Evolutionary conservation across 2,888 invertebrate species (phyloP).

Genomic region (Meteorus colon): DNA sequence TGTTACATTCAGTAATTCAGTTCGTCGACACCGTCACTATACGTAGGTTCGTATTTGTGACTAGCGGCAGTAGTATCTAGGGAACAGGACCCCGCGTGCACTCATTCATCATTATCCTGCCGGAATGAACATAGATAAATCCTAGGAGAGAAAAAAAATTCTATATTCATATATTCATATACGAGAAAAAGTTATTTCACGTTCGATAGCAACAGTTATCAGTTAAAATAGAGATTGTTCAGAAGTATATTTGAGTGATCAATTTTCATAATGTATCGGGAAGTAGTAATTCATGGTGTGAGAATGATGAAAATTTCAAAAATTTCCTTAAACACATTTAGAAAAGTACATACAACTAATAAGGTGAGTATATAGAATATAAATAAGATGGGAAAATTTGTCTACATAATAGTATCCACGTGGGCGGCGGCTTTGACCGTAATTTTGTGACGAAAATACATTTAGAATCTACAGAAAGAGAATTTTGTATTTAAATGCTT

Average conservation of each 20-base stretch:
- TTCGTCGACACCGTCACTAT: background rate
- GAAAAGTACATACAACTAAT: conserved; percentile 58
- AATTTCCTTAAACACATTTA: conserved; percentile 53
- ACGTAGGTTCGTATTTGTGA: background rate
- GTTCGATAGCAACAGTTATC: background rate
- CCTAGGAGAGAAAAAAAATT: background rate
- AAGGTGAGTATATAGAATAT: conserved; percentile 53
- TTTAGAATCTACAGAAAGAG: background rate
- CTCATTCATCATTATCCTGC: too few relatives aligned
- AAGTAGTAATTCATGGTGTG: conserved; percentile 49
- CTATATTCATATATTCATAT: background rate
- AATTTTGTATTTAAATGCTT: background rate
- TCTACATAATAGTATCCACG: conserved; percentile 37
- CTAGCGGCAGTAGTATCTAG: conserved; percentile 3
- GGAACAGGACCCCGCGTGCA: too few relatives aligned
- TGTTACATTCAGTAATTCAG: background rate
- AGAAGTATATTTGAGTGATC: background rate
- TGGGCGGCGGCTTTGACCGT: conserved; percentile 56
- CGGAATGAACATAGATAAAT: too few relatives aligned
- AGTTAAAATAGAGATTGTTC: conserved; percentile 12
- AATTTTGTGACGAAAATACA: conserved; percentile 57
- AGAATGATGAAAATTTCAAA: conserved; percentile 58
- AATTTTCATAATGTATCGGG: conserved; percentile 52
- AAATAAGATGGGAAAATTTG: conserved; percentile 27
- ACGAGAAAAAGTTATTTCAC: background rate